Evolutionary conservation across 2,888 invertebrate species (phyloP).

Genomic region (Drosophila ezoana): DNA sequence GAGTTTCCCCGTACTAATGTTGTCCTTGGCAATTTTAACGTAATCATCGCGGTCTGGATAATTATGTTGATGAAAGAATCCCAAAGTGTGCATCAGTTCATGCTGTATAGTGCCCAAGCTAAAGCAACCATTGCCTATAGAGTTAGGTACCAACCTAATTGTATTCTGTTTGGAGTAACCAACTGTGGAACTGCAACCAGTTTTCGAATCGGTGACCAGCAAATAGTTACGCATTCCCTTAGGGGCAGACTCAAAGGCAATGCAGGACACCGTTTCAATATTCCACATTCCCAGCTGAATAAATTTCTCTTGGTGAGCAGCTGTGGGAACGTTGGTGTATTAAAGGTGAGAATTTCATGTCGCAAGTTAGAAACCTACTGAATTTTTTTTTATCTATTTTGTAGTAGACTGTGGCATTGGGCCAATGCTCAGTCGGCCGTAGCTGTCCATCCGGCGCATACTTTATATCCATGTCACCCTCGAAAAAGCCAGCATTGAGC

Average conservation of each 20-base stretch:
- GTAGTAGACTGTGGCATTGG: constrained; percentile 89
- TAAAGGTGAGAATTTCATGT: too few relatives aligned
- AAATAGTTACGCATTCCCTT: too few relatives aligned
- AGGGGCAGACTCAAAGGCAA: too few relatives aligned
- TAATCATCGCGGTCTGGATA: constrained; percentile 87
- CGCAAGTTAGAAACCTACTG: constrained; percentile 34
- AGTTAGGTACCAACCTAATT: constrained; percentile 1
- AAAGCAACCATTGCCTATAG: constrained; percentile 12
- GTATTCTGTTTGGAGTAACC: constrained; percentile 11
- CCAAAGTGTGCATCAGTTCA: constrained; percentile 90
- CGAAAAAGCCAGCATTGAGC: constrained; percentile 89
- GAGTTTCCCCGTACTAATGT: constrained; percentile 86
- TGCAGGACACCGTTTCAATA: too few relatives aligned
- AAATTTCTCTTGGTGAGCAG: too few relatives aligned
- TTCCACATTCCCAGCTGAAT: too few relatives aligned
- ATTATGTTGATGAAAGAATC: constrained; percentile 92
- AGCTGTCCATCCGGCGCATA: constrained; percentile 87
- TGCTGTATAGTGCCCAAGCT: constrained; percentile 87
- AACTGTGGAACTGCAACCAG: constrained; percentile 13
- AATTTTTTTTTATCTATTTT: constrained; percentile 62
- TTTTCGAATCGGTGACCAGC: too few relatives aligned
- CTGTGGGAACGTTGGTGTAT: too few relatives aligned
- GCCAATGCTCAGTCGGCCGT: constrained; percentile 87
- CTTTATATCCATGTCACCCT: constrained; percentile 91
- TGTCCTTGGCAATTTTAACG: constrained; percentile 85